Evolutionary conservation across 2,888 invertebrate species (phyloP).

Genomic region (Lasioglossum oenotherae): DNA sequence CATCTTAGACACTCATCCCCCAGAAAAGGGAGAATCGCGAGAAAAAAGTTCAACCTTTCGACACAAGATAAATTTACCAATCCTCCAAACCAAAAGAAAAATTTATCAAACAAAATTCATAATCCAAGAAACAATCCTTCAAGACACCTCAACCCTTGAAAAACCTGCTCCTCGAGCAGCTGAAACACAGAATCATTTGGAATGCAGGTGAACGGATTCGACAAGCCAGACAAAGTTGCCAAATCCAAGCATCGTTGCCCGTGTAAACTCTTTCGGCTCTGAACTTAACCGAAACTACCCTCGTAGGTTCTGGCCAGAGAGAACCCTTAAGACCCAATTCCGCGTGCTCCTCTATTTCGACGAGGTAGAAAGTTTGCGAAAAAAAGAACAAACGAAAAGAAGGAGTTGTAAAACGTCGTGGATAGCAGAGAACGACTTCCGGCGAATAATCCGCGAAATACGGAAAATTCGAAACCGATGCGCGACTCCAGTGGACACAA

Average conservation of each 20-base stretch:
- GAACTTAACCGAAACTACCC: neutral
- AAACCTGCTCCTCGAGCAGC: neutral
- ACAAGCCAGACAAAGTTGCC: neutral
- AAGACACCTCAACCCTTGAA: neutral
- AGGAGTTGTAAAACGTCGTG: neutral
- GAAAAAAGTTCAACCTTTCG: neutral
- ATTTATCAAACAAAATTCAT: neutral
- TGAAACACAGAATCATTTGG: neutral
- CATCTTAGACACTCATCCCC: neutral
- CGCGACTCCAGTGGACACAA: slow-evolving; percentile 36
- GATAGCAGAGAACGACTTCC: neutral
- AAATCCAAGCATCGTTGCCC: neutral
- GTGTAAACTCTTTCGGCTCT: neutral
- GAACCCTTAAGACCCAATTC: slow-evolving; percentile 1
- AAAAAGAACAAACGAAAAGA: neutral
- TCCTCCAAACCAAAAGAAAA: neutral
- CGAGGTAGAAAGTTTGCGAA: neutral
- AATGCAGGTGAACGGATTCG: no score
- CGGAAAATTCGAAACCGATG: slow-evolving; percentile 39
- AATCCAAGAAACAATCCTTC: neutral
- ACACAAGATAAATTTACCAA: neutral
- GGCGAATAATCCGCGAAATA: neutral
- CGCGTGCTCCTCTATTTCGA: neutral
- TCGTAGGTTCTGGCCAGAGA: neutral
- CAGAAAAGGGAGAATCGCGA: no score